phyloP scores from a whole-genome alignment of 2,797 vertebrate species.

The Spinibarbus caldwelli region DNA sequence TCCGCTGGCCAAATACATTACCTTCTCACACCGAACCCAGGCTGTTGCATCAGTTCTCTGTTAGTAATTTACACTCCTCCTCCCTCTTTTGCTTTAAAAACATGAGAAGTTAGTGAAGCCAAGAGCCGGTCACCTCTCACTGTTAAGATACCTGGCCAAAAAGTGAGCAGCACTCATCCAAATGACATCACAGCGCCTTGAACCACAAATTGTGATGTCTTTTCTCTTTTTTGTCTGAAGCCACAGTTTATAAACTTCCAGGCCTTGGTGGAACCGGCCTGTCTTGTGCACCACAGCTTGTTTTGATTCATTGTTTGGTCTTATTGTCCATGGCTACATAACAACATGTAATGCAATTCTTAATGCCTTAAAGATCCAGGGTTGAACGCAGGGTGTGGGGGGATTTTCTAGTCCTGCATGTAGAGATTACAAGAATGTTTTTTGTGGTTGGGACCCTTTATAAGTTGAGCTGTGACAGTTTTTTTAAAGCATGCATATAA shows the following conservation, averaged over 20 bases:
- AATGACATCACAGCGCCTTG: constrained; percentile 76
- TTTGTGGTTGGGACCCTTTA: constrained; percentile 39
- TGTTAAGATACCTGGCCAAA: constrained; percentile 71
- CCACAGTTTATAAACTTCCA: constrained; percentile 55
- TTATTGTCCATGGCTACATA: constrained; percentile 72
- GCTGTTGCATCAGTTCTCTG: constrained; percentile 76
- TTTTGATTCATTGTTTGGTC: constrained; percentile 71
- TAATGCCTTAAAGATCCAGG: constrained; percentile 53
- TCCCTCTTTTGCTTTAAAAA: constrained; percentile 37
- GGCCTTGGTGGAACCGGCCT: constrained; percentile 43
- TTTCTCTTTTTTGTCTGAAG: constrained; percentile 45
- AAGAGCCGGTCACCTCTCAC: constrained; percentile 51
- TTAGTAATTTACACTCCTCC: constrained; percentile 70
- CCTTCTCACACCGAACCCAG: constrained; percentile 68
- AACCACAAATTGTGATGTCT: constrained; percentile 52
- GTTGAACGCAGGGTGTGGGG: constrained; percentile 39
- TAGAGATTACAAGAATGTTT: no score
- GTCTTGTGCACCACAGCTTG: constrained; percentile 55
- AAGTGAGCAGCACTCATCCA: constrained; percentile 67
- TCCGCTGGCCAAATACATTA: constrained; percentile 71
- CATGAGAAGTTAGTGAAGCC: constrained; percentile 47
- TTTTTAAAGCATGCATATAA: neutral
- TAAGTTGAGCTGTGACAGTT: constrained; percentile 21
- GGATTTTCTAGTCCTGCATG: constrained; percentile 33
- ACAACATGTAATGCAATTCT: constrained; percentile 59